These are phyloP conservation scores for Pseudopleuronectes americanus DNA, from an alignment of 2,797 vertebrate genomes.

Conservation along the genomic window DNA sequence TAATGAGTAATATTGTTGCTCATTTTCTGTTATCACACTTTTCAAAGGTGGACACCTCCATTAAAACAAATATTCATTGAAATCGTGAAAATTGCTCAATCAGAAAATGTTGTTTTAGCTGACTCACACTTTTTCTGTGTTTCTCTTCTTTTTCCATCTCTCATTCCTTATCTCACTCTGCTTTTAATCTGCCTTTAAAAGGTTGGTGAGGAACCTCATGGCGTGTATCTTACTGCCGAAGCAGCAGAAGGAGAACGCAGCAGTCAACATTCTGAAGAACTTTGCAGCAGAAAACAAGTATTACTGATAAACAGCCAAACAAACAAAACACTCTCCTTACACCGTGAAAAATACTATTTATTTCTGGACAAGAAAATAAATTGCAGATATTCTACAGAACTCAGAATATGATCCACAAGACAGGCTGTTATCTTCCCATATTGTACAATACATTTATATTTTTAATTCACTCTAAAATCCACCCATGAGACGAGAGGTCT, in stretches of 20 bases:
- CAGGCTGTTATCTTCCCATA: constrained; percentile 26
- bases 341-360: constrained; percentile 6
- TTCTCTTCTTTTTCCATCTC: neutral
- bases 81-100: constrained; percentile 2
- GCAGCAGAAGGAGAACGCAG: constrained; percentile 68
- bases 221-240: constrained; percentile 72
- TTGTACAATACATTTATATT: constrained; percentile 43
- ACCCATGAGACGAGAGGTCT: constrained; percentile 16
- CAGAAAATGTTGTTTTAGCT: neutral
- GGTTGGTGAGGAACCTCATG: constrained; percentile 86
- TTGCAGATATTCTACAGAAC: constrained; percentile 18
- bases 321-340: neutral
- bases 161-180: neutral
- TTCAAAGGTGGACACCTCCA: constrained; percentile 8
- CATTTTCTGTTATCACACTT: neutral
- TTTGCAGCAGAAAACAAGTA: constrained; percentile 87
- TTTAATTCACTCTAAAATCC: constrained; percentile 51
- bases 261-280: constrained; percentile 82
- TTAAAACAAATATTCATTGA: constrained; percentile 15
- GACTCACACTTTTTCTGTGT: constrained; percentile 1
- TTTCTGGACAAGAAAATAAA: constrained; percentile 3
- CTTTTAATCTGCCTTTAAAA: constrained; percentile 71
- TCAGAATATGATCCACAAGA: constrained; percentile 24
- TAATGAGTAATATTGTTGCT: neutral
- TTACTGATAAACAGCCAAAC: constrained; percentile 25